Percentiles rank a stretch among this genome's conserved stretches.
Evolutionary conservation across 2,888 invertebrate species (phyloP).

Genomic region (Clepsis dumicolana): DNA sequence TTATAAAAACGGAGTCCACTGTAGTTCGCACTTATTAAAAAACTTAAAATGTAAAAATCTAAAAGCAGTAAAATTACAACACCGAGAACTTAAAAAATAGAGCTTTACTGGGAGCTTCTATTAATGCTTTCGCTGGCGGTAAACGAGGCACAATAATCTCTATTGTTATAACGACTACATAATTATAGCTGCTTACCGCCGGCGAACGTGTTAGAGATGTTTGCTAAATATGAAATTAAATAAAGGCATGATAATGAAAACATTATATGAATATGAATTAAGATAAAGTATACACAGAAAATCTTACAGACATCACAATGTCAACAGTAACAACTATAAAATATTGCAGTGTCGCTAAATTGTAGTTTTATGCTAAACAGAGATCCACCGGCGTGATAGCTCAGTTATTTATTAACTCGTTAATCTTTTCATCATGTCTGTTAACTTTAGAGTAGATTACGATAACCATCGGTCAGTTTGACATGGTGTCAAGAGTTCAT

Average conservation of each 20-base stretch:
- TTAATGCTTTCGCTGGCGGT: too few species aligned
- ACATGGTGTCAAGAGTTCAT: constrained; percentile 35
- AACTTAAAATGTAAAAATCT: too few species aligned
- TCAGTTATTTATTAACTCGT: constrained; percentile 35
- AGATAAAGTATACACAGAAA: background rate
- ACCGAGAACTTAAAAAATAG: too few species aligned
- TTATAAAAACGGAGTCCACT: too few species aligned
- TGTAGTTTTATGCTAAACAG: constrained; percentile 36
- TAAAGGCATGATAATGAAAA: background rate
- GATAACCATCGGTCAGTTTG: constrained; percentile 32
- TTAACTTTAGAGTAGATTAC: constrained; percentile 5
- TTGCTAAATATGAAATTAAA: too few species aligned
- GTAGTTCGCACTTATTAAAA: too few species aligned
- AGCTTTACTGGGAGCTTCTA: too few species aligned
- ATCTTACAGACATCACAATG: constrained; percentile 8
- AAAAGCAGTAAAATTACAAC: too few species aligned
- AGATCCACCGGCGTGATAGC: constrained; percentile 31
- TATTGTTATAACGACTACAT: too few species aligned
- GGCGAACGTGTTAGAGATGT: too few species aligned
- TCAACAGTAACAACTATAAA: constrained; percentile 20
- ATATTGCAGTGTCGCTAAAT: constrained; percentile 30
- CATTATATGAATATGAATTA: background rate
- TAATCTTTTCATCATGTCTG: constrained; percentile 36
- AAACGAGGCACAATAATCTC: too few species aligned
- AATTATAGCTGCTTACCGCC: too few species aligned